Percentiles rank a stretch among this genome's conserved stretches.
phyloP scores from a whole-genome alignment of 2,888 invertebrate genomes.

The Acleris cristana region DNA sequence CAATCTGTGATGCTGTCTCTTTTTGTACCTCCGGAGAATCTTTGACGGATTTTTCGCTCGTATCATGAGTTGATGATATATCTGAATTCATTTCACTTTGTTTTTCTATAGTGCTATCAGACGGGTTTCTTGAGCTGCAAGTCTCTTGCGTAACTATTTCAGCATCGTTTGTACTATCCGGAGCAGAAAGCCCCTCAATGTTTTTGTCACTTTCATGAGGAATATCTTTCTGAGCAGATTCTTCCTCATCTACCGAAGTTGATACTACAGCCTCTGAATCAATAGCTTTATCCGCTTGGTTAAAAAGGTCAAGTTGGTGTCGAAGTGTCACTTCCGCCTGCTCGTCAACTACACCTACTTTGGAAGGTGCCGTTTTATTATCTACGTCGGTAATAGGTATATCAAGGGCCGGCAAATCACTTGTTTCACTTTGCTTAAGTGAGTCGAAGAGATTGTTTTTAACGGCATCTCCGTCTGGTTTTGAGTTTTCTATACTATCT shows the following conservation, averaged over 20 bases:
- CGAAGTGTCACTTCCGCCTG: neutral
- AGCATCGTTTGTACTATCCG: conserved; percentile 62
- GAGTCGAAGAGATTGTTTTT: conserved; percentile 19
- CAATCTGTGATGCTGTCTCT: conserved; percentile 47
- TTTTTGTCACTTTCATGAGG: conserved; percentile 39
- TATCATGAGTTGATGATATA: conserved; percentile 60
- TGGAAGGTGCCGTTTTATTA: neutral
- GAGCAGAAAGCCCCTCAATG: conserved; percentile 51
- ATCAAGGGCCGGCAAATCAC: neutral
- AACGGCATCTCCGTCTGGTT: neutral
- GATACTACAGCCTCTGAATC: conserved; percentile 40
- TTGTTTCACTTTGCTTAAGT: conserved; percentile 8
- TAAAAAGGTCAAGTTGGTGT: neutral
- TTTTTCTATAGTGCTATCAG: conserved; percentile 64
- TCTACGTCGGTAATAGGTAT: neutral
- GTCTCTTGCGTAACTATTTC: conserved; percentile 40
- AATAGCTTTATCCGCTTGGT: conserved; percentile 7
- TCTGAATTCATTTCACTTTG: conserved; percentile 57
- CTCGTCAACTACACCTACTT: neutral
- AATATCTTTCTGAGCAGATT: conserved; percentile 32
- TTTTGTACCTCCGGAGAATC: conserved; percentile 44
- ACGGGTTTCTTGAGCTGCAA: conserved; percentile 43
- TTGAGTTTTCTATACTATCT: neutral
- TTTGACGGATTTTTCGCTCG: conserved; percentile 45
- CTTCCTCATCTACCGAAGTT: conserved; percentile 52